Conservation (phyloP, 2,113 vertebrate species). For the Cavia porcellus region DNA sequence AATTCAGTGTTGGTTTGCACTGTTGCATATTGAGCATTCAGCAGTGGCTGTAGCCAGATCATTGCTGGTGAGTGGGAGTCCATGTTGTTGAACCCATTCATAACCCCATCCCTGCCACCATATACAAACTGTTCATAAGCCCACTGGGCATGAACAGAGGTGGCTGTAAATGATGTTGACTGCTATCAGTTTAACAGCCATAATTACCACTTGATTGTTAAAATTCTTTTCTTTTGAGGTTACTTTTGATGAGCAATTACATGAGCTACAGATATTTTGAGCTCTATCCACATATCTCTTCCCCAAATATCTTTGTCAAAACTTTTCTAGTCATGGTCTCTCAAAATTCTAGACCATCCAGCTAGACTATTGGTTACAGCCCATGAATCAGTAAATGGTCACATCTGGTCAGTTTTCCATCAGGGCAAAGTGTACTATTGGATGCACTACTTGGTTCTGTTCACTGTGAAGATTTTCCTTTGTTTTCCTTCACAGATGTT, state of each 20-base stretch:
- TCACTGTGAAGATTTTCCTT: not conserved
- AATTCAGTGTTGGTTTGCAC: not conserved
- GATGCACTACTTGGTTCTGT: not conserved
- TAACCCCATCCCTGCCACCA: not conserved
- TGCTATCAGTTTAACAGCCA: not conserved
- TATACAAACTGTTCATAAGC: not conserved
- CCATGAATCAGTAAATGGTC: not conserved
- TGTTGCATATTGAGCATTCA: not conserved
- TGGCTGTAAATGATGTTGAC: not conserved
- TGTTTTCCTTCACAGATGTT: not conserved
- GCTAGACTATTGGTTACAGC: not conserved
- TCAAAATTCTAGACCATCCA: not conserved
- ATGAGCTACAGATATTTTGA: not conserved
- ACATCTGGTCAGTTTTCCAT: not conserved
- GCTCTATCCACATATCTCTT: not conserved
- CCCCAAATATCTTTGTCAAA: not conserved
- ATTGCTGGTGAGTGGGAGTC: not conserved
- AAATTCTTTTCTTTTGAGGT: not conserved
- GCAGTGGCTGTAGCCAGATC: not conserved
- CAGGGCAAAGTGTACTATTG: not conserved
- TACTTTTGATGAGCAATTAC: not conserved
- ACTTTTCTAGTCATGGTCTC: not conserved
- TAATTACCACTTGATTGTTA: not conserved
- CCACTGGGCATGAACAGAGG: not conserved
- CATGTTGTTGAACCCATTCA: not conserved